Conservation (phyloP, 1,140 invertebrate species). For the Hyles euphorbiae region DNA sequence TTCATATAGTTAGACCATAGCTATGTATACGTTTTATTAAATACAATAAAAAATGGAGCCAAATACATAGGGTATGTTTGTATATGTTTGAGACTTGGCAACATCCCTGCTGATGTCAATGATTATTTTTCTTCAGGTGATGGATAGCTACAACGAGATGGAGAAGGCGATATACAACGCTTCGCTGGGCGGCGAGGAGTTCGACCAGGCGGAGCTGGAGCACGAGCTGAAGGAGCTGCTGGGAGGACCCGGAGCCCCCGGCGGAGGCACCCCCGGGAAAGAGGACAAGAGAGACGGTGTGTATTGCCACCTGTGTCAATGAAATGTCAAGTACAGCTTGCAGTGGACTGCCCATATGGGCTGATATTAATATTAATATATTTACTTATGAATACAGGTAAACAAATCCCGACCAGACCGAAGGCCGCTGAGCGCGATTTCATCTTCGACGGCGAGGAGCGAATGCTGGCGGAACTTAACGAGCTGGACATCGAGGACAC, state of each 20-base stretch:
- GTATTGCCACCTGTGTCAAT: background rate
- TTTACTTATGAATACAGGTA: constrained; percentile 11
- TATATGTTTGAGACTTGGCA: background rate
- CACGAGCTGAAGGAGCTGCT: constrained; percentile 51
- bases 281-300: constrained; percentile 19
- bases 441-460: constrained; percentile 57
- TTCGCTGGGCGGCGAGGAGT: constrained; percentile 34
- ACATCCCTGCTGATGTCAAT: background rate
- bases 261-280: constrained; percentile 38
- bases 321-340: too few relatives aligned
- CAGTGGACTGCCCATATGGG: too few relatives aligned
- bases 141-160: constrained; percentile 26
- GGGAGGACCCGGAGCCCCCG: constrained; percentile 16
- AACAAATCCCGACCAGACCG: constrained; percentile 14
- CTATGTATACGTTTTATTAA: too few relatives aligned
- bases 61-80: too few relatives aligned
- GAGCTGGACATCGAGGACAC: constrained; percentile 38
- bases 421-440: constrained; percentile 39
- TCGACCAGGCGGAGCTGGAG: constrained; percentile 47
- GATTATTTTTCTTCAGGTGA: constrained; percentile 32
- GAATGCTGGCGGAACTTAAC: constrained; percentile 57
- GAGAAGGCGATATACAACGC: constrained; percentile 30
- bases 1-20: too few relatives aligned
- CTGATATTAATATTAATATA: background rate
- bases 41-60: too few relatives aligned